phyloP scores from a whole-genome alignment of 2,888 invertebrate species.

The Corythucha ciliata region DNA sequence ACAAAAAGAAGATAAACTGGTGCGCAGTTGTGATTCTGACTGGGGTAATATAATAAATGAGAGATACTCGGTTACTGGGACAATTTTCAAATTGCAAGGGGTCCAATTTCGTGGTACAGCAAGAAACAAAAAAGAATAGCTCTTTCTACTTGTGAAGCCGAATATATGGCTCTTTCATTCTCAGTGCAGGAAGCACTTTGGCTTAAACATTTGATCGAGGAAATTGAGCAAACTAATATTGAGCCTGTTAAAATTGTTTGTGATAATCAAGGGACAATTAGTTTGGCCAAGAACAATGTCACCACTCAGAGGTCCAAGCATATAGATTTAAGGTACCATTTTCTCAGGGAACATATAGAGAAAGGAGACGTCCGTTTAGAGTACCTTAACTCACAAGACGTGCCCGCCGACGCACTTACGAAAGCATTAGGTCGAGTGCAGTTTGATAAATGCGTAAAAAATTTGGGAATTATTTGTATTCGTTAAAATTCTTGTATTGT shows the following conservation, averaged over 20 bases:
- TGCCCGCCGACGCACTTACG: too few relatives aligned
- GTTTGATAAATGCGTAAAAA: too few relatives aligned
- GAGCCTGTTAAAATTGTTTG: conserved; percentile 10
- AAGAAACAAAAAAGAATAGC: conserved; percentile 16
- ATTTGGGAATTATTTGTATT: too few relatives aligned
- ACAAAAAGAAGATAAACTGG: not conserved
- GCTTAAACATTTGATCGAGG: not conserved
- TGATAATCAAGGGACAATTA: conserved; percentile 16
- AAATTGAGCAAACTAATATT: not conserved
- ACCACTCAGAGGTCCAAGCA: not conserved
- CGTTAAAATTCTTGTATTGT: too few relatives aligned
- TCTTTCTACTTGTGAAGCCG: conserved; percentile 2
- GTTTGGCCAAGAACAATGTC: conserved; percentile 5
- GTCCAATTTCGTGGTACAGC: conserved; percentile 6
- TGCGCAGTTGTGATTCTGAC: conserved; percentile 1
- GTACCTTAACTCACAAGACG: too few relatives aligned
- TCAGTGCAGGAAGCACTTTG: conserved; percentile 6
- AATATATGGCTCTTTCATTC: conserved; percentile 5
- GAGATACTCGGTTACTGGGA: conserved; percentile 7
- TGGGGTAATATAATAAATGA: conserved; percentile 2
- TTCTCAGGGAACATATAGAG: conserved; percentile 11
- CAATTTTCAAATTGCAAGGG: conserved; percentile 1
- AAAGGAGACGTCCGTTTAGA: too few relatives aligned
- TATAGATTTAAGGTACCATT: conserved; percentile 12
- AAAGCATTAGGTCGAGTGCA: too few relatives aligned